Percentiles rank a stretch among this genome's conserved stretches.
Evolutionary conservation across 2,797 vertebrate genomes (phyloP).

Genomic region (Syngnathus rostellatus): DNA sequence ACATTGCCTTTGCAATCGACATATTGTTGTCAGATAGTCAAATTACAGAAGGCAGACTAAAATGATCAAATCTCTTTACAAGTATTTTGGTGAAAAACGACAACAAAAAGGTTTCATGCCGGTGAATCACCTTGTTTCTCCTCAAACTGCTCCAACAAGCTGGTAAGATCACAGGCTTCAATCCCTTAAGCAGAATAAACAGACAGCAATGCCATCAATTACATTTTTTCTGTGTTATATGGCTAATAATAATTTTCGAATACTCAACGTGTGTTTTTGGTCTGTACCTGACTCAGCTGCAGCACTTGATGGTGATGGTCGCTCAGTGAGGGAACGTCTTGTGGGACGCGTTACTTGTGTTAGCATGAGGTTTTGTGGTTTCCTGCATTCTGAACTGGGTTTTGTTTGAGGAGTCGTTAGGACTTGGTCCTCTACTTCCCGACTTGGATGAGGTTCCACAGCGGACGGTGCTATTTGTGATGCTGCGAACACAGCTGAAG

Average conservation of each 20-base stretch:
- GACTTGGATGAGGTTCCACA: not conserved
- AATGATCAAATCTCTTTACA: not conserved
- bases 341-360: not conserved
- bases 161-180: constrained; percentile 86
- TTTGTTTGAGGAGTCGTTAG: not conserved
- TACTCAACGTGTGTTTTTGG: not conserved
- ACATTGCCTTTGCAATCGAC: not conserved
- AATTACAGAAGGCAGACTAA: not conserved
- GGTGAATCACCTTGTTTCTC: constrained; percentile 81
- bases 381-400: constrained; percentile 4
- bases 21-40: not conserved
- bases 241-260: not conserved
- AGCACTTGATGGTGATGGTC: not conserved
- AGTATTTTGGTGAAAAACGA: not conserved
- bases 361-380: constrained; percentile 13
- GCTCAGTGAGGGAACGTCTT: not conserved
- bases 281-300: constrained; percentile 37
- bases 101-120: not conserved
- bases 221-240: not conserved
- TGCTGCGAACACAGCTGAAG: constrained; percentile 3
- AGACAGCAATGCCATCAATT: not conserved
- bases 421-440: constrained; percentile 11
- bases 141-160: constrained; percentile 92
- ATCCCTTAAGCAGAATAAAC: constrained; percentile 69
- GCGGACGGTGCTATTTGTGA: constrained; percentile 6